Percentiles rank a stretch among this genome's conserved stretches.
These are phyloP conservation scores for Latrodectus elegans DNA, from an alignment of 2,888 invertebrate species.

Conservation along the genomic window DNA sequence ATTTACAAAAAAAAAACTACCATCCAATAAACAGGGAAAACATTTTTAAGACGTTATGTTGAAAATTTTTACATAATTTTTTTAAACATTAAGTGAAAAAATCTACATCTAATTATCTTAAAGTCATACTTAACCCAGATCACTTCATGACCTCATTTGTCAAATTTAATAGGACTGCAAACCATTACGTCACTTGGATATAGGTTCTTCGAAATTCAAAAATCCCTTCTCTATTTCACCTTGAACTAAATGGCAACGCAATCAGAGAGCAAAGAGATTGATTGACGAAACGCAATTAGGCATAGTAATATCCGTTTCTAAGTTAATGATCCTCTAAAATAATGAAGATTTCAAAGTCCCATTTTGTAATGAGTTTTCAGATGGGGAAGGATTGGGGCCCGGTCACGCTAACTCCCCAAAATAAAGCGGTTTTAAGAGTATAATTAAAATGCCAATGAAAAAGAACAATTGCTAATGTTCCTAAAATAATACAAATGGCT, in stretches of 20 bases:
- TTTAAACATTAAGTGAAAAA: no score
- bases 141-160: neutral
- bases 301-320: constrained; percentile 45
- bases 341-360: constrained; percentile 56
- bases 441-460: constrained; percentile 4
- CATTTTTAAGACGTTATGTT: no score
- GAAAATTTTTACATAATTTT: no score
- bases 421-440: neutral
- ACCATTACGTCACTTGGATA: neutral
- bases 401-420: neutral
- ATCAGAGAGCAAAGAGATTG: constrained; percentile 48
- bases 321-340: constrained; percentile 50
- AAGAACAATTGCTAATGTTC: neutral
- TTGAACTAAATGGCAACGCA: constrained; percentile 14
- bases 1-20: no score
- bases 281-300: constrained; percentile 53
- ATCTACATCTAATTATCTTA: no score
- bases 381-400: constrained; percentile 16
- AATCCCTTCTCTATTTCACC: constrained; percentile 17
- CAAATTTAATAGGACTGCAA: neutral
- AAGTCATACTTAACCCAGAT: no score
- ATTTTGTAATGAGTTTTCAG: constrained; percentile 59
- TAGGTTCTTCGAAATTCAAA: constrained; percentile 13
- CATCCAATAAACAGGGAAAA: no score
- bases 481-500: neutral